phyloP scores from a whole-genome alignment of 2,797 vertebrate species.

The Acridotheres tristis region DNA sequence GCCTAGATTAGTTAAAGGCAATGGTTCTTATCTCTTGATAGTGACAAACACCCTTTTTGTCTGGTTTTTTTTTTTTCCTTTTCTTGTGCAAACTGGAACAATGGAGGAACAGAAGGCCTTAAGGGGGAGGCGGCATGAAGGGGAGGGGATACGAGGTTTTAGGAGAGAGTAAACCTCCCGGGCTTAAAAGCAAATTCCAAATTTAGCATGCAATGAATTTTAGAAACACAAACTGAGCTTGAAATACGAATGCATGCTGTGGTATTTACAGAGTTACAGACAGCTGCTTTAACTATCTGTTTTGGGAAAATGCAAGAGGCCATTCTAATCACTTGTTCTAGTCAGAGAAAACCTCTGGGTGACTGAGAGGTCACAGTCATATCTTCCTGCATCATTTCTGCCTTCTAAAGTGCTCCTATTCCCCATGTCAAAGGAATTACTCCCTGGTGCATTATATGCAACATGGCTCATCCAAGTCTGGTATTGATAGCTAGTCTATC shows the following conservation, averaged over 20 bases:
- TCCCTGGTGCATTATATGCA: background rate
- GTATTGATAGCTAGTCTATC: background rate
- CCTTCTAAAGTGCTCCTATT: background rate
- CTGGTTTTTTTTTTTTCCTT: background rate
- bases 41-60: background rate
- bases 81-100: background rate
- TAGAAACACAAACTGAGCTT: background rate
- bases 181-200: background rate
- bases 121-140: fast-evolving
- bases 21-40: background rate
- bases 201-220: background rate
- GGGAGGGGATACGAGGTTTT: fast-evolving
- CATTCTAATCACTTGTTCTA: background rate
- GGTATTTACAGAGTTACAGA: background rate
- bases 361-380: background rate
- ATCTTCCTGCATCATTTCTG: background rate
- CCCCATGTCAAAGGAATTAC: background rate
- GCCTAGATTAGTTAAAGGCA: background rate
- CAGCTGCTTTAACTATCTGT: background rate
- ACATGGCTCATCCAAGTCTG: background rate
- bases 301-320: background rate
- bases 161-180: background rate
- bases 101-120: background rate
- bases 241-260: background rate
- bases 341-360: background rate